phyloP scores from a whole-genome alignment of 2,113 vertebrate species.

The Zeus faber region DNA sequence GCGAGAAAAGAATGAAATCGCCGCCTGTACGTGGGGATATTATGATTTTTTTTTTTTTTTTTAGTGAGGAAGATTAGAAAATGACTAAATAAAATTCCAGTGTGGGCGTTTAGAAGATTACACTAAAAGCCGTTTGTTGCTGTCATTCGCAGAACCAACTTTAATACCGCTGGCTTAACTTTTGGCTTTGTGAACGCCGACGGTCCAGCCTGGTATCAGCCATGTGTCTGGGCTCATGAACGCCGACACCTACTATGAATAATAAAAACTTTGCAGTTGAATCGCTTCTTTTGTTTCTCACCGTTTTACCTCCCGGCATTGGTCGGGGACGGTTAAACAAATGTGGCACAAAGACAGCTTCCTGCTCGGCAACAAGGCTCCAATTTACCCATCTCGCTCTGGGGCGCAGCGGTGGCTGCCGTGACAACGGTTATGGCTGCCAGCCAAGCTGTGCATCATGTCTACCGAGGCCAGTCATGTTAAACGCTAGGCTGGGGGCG shows the following conservation, averaged over 20 bases:
- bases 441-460: slow-evolving; percentile 50
- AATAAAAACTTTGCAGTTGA: too few relatives aligned
- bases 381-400: slow-evolving; percentile 38
- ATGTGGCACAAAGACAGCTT: slow-evolving; percentile 37
- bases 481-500: slow-evolving; percentile 40
- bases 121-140: slow-evolving; percentile 6
- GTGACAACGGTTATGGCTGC: slow-evolving; percentile 43
- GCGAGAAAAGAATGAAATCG: neutral
- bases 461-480: slow-evolving; percentile 19
- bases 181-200: too few relatives aligned
- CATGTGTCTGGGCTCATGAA: slow-evolving; percentile 9
- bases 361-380: slow-evolving; percentile 48
- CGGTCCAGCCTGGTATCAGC: too few relatives aligned
- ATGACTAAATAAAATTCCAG: neutral
- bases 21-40: too few relatives aligned
- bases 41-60: too few relatives aligned
- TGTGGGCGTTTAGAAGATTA: slow-evolving; percentile 9
- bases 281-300: slow-evolving; percentile 12
- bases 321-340: slow-evolving; percentile 46
- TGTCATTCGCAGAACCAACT: too few relatives aligned
- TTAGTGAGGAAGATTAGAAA: too few relatives aligned
- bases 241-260: too few relatives aligned
- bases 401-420: slow-evolving; percentile 17
- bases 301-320: slow-evolving; percentile 14
- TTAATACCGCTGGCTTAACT: too few relatives aligned